Conservation (phyloP, 2,797 vertebrate genomes). For the Megaceryle alcyon region DNA sequence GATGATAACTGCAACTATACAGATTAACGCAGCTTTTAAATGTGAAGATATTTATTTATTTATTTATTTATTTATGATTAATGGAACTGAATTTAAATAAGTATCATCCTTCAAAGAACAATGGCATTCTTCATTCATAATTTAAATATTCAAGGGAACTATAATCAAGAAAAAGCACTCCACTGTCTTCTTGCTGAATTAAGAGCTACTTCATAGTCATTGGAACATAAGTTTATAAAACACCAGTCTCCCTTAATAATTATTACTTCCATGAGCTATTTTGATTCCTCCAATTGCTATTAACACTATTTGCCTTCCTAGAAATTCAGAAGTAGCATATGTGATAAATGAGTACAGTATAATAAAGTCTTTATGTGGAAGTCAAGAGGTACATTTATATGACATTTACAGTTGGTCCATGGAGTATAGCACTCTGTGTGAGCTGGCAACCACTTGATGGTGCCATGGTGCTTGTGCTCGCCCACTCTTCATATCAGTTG, state of each 20-base stretch:
- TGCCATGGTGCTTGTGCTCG: not conserved
- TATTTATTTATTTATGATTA: not conserved
- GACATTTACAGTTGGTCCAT: not conserved
- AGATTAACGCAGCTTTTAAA: not conserved
- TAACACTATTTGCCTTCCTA: not conserved
- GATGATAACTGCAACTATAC: not conserved
- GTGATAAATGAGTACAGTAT: not conserved
- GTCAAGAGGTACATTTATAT: not conserved
- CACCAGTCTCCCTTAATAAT: not conserved
- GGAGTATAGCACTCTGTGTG: not conserved
- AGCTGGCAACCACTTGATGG: not conserved
- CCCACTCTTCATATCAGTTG: not conserved
- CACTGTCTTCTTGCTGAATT: not conserved
- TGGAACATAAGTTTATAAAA: not conserved
- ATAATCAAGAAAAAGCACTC: slow-evolving; percentile 22
- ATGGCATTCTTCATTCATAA: not conserved
- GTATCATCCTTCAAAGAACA: not conserved
- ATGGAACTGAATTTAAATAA: not conserved
- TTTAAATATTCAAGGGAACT: slow-evolving; percentile 4
- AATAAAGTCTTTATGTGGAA: not conserved
- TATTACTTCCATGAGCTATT: not conserved
- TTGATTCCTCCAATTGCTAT: not conserved
- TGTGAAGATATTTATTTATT: not conserved
- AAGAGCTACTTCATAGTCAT: not conserved
- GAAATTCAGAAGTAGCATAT: not conserved